These are phyloP conservation scores for Centrocercus urophasianus DNA, from an alignment of 2,113 vertebrate genomes.

Conservation along the genomic window DNA sequence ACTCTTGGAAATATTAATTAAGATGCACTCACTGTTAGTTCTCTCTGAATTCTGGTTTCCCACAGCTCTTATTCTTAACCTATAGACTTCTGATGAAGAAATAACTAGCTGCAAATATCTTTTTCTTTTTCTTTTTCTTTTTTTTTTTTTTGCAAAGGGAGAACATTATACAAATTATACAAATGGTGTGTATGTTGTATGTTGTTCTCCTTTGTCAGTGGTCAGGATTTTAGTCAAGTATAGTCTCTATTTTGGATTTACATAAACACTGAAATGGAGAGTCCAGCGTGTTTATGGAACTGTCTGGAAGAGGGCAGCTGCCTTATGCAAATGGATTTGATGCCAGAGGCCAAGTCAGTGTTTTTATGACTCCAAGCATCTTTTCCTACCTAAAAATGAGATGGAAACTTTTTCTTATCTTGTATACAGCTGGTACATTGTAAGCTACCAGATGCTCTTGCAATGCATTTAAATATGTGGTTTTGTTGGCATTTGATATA, in stretches of 20 bases:
- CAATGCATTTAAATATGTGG: neutral
- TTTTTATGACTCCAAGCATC: neutral
- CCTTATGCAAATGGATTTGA: fast-evolving
- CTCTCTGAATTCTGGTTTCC: neutral
- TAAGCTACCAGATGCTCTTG: neutral
- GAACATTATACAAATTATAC: neutral
- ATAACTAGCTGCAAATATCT: neutral
- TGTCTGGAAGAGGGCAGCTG: neutral
- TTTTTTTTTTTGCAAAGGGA: neutral
- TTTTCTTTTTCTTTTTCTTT: neutral
- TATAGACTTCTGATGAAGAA: neutral
- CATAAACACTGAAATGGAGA: neutral
- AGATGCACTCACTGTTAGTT: neutral
- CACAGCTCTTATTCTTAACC: neutral
- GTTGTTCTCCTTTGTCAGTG: neutral
- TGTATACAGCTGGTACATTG: neutral
- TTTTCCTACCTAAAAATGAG: neutral
- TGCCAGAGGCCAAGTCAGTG: neutral
- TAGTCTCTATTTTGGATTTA: neutral
- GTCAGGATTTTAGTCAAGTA: neutral
- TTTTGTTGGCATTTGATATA: neutral
- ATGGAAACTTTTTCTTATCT: neutral
- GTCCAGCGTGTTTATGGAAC: neutral
- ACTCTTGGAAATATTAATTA: neutral
- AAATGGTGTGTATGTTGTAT: neutral